Conservation (phyloP, 2,797 vertebrate genomes). For the Chrysocyon brachyurus region DNA sequence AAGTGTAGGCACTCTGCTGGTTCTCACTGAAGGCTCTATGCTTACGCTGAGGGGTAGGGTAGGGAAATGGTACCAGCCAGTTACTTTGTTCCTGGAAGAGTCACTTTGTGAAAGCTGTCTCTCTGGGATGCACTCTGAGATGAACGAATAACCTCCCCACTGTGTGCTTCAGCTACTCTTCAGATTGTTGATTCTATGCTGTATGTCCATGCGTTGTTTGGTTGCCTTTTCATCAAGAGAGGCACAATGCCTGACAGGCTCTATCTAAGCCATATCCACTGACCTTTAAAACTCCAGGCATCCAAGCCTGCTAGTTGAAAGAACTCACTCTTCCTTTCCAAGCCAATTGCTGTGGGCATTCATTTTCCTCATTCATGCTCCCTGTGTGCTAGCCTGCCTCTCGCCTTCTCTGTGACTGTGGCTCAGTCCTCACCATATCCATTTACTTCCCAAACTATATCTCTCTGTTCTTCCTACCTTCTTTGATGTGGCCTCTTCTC, state of each 20-base stretch:
- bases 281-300: neutral
- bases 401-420: neutral
- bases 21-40: neutral
- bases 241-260: neutral
- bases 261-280: neutral
- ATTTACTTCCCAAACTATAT: neutral
- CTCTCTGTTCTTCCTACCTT: neutral
- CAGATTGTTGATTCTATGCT: neutral
- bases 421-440: neutral
- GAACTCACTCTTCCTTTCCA: neutral
- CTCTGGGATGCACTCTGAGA: neutral
- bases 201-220: neutral
- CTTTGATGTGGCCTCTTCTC: neutral
- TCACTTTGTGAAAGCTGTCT: neutral
- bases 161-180: neutral
- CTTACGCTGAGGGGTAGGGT: neutral
- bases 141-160: neutral
- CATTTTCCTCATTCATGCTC: neutral
- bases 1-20: neutral
- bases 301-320: neutral
- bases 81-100: neutral
- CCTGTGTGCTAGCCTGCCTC: neutral
- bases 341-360: neutral
- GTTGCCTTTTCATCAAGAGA: neutral
- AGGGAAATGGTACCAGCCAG: neutral